Evolutionary conservation across 2,797 vertebrate species (phyloP), one percentile per base, ranked within the genome.

Genomic region (Pachyuromys duprasi): DNA sequence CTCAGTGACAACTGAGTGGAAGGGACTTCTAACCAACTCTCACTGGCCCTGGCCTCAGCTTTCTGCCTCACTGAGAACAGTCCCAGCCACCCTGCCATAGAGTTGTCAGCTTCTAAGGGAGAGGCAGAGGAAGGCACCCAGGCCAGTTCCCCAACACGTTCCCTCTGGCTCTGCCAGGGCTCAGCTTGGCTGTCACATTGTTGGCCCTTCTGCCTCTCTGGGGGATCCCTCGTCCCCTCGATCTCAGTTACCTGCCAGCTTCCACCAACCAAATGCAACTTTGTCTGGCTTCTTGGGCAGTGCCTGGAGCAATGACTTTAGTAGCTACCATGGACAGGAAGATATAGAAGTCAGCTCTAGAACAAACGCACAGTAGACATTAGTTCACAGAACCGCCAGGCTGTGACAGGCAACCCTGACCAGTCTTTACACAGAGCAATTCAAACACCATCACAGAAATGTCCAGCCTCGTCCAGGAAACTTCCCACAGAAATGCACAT

Each of bases 191-290:
- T n/a, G 6, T 65, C 9, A 60, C 62, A 36, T 5, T 17, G 15
- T 8, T 6, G 55, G 4, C 55, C 82, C 75, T 45, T 53, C 69
- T 65, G 8, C 80, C 63, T 96, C 69, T 79, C 28, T 20, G 17
- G 57, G 82, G 90, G 72, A 63, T 3, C 49, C 86, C 75, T 36
- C 31, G 75, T 8, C 82, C 1, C 33, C 36, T 70, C 53, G 7
- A 36, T 55, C 49, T 92, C 90, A 39, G 86, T 31, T n/a, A 45
- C 42, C 86, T 81, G 76, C 63, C 78, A 45, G 95, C 89, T 83
- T 80, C 93, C 81, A 89, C 78, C 75, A 84, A 88, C 92, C 82
- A 79, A 0, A 31, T 55, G 65, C 80, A 39, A 93, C 86, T 95
- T 96, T 53, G 22, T 92, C 80, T 24, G 31, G 88, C 36, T 67